Conservation (phyloP, 2,888 invertebrate species). For the Apeira syringaria region DNA sequence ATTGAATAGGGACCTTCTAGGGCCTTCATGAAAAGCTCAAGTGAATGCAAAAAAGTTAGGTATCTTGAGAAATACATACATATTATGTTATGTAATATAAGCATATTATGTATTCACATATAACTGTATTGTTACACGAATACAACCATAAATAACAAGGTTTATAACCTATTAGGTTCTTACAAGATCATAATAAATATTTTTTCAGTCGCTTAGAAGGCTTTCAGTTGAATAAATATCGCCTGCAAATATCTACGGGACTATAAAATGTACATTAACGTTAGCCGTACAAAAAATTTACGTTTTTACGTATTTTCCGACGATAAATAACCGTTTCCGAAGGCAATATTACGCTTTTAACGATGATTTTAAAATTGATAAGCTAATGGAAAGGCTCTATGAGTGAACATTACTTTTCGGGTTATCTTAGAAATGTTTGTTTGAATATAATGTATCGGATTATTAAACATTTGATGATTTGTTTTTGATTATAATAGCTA, state of each 20-base stretch:
- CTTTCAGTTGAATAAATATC: conserved; percentile 24
- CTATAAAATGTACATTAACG: conserved; percentile 31
- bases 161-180: conserved; percentile 10
- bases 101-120: too few species aligned
- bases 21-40: too few species aligned
- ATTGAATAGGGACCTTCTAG: too few species aligned
- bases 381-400: conserved; percentile 31
- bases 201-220: conserved; percentile 18
- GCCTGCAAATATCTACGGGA: conserved; percentile 27
- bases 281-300: conserved; percentile 26
- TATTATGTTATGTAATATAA: too few species aligned
- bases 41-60: too few species aligned
- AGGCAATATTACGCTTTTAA: conserved; percentile 33
- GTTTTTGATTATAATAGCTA: too few species aligned
- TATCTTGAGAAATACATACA: too few species aligned
- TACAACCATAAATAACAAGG: too few species aligned
- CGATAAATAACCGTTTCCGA: conserved; percentile 36
- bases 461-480: too few species aligned
- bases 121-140: too few species aligned
- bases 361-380: conserved; percentile 36
- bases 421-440: conserved; percentile 9
- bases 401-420: conserved; percentile 17
- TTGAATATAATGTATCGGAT: too few species aligned
- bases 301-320: conserved; percentile 26
- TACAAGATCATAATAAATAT: conserved; percentile 20